These are phyloP conservation scores for Xanthorhoe spadicearia DNA, from an alignment of 2,888 invertebrate species.

Conservation along the genomic window DNA sequence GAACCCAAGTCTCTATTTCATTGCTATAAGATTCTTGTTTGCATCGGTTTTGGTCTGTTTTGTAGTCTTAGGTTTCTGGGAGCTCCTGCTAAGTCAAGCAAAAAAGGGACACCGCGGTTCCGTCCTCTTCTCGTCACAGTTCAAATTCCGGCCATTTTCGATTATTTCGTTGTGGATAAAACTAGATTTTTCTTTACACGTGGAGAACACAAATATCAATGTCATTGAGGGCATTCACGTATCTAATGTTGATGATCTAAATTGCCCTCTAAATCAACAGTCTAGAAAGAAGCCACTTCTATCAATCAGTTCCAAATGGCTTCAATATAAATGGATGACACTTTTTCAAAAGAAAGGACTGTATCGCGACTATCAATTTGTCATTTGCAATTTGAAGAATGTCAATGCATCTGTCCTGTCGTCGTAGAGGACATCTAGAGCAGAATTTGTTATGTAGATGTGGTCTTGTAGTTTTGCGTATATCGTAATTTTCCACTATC, in stretches of 20 bases:
- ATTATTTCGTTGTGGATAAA: too few species aligned
- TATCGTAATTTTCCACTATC: conserved; percentile 24
- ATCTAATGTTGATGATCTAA: conserved; percentile 36
- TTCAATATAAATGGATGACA: conserved; percentile 58
- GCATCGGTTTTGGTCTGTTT: neutral
- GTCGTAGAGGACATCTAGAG: conserved; percentile 32
- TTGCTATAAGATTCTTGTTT: too few species aligned
- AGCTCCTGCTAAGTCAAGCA: too few species aligned
- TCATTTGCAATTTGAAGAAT: conserved; percentile 82
- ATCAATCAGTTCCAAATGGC: conserved; percentile 54
- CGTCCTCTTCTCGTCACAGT: too few species aligned
- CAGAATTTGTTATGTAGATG: conserved; percentile 26
- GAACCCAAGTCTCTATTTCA: too few species aligned
- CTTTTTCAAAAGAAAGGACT: conserved; percentile 61
- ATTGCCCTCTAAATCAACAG: conserved; percentile 53
- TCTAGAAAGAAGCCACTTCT: conserved; percentile 54
- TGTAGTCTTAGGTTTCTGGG: too few species aligned
- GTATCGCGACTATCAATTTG: conserved; percentile 70
- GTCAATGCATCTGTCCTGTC: conserved; percentile 70
- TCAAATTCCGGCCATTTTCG: too few species aligned
- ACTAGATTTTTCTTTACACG: conserved; percentile 2
- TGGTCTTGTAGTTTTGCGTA: conserved; percentile 14
- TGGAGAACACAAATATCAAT: conserved; percentile 9
- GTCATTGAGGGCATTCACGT: conserved; percentile 20
- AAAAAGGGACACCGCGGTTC: too few species aligned